Evolutionary conservation across 2,797 vertebrate species (phyloP).

Genomic region (Falco berigora): DNA sequence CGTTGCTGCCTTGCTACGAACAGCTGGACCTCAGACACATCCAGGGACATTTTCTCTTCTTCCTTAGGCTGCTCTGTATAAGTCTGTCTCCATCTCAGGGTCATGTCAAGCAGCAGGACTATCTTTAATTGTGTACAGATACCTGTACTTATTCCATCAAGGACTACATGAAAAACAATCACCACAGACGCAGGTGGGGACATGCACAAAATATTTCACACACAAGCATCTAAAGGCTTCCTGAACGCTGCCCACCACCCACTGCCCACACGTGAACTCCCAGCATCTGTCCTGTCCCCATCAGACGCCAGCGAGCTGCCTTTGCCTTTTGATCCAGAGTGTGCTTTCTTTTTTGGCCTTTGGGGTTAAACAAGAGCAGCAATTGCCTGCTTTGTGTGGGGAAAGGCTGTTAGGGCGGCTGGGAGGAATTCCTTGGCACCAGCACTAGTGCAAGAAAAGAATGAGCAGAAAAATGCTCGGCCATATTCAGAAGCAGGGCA

Average conservation of each 20-base stretch:
- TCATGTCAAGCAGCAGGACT: background rate
- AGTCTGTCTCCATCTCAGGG: background rate
- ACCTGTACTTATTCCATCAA: background rate
- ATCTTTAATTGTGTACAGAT: background rate
- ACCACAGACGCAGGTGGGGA: background rate
- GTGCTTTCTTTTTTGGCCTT: background rate
- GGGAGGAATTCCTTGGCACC: constrained; percentile 38
- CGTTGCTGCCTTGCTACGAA: background rate
- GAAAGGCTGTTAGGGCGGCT: background rate
- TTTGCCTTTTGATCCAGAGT: background rate
- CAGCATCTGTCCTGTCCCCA: background rate
- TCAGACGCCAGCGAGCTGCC: background rate
- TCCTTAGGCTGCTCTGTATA: background rate
- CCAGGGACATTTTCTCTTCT: background rate
- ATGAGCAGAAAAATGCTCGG: background rate
- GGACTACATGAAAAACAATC: background rate
- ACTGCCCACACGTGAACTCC: background rate
- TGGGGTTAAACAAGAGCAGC: background rate
- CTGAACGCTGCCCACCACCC: background rate
- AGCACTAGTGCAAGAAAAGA: background rate
- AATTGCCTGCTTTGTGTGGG: background rate
- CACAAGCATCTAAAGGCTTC: background rate
- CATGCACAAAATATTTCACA: background rate
- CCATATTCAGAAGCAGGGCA: background rate
- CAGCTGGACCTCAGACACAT: background rate